phyloP scores from a whole-genome alignment of 2,113 vertebrate genomes.

The Sakesphorus luctuosus region DNA sequence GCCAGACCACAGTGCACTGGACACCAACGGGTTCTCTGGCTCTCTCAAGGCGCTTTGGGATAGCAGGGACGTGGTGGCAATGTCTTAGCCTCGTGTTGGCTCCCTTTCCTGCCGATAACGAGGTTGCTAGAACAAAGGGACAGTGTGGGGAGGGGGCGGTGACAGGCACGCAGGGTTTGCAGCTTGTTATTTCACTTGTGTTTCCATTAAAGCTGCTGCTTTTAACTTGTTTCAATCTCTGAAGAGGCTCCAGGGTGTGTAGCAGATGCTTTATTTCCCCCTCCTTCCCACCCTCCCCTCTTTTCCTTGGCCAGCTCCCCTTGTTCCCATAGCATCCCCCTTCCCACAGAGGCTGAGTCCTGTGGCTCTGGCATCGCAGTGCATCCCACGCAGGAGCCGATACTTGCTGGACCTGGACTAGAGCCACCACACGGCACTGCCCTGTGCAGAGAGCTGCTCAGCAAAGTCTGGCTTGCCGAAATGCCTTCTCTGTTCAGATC shows the following conservation, averaged over 20 bases:
- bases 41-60: background rate
- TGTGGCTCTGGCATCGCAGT: background rate
- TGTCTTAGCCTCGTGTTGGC: background rate
- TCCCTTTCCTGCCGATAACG: background rate
- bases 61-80: background rate
- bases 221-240: slow-evolving; percentile 58
- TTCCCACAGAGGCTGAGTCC: background rate
- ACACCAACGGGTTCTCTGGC: background rate
- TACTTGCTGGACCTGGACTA: background rate
- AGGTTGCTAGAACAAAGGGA: slow-evolving; percentile 54
- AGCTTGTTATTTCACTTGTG: slow-evolving; percentile 60
- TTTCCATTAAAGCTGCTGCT: slow-evolving; percentile 48
- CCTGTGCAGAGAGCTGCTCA: background rate
- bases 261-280: slow-evolving; percentile 50
- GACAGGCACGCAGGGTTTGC: background rate
- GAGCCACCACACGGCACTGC: background rate
- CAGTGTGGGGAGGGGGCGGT: background rate
- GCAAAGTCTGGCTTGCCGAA: fast-evolving
- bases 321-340: slow-evolving; percentile 1
- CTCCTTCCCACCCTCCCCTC: background rate
- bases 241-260: slow-evolving; percentile 44
- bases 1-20: background rate
- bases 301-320: slow-evolving; percentile 38
- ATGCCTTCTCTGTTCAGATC: background rate
- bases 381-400: background rate